These are phyloP conservation scores for Vidua macroura DNA, from an alignment of 2,113 vertebrate genomes.

Conservation along the genomic window DNA sequence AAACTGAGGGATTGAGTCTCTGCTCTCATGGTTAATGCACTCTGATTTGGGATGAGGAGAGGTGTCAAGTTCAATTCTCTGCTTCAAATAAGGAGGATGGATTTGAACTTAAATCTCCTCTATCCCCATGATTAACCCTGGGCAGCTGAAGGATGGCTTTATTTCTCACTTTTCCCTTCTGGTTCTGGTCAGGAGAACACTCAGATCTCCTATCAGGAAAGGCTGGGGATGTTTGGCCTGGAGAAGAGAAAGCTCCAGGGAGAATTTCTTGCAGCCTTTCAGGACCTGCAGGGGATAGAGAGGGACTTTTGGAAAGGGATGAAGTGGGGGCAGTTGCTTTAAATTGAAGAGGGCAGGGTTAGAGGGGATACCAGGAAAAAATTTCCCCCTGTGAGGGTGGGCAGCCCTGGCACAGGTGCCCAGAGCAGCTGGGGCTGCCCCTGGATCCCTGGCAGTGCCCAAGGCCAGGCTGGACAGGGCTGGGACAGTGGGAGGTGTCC, in stretches of 20 bases:
- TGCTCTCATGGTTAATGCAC: constrained; percentile 8
- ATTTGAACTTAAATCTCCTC: constrained; percentile 23
- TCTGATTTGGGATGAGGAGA: not conserved
- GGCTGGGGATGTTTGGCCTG: not conserved
- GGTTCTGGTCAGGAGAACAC: not conserved
- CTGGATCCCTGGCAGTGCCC: not conserved
- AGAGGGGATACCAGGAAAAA: not conserved
- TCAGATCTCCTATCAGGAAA: not conserved
- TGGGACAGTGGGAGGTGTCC: not conserved
- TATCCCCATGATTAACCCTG: constrained; percentile 1
- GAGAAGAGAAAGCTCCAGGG: not conserved
- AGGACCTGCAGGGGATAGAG: not conserved
- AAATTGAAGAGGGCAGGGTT: no score
- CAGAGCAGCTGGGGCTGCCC: not conserved
- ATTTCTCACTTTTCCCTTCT: not conserved
- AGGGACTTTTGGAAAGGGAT: no score
- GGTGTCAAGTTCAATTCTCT: constrained; percentile 54
- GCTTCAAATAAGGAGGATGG: constrained; percentile 35
- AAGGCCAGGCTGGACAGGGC: not conserved
- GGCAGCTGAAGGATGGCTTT: not conserved
- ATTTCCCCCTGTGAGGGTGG: not conserved
- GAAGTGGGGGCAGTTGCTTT: not conserved
- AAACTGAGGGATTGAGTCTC: constrained; percentile 21
- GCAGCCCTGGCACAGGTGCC: not conserved
- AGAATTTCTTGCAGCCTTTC: not conserved